These are phyloP conservation scores for Aspidapion aeneum DNA, from an alignment of 2,888 invertebrate species.

Conservation along the genomic window DNA sequence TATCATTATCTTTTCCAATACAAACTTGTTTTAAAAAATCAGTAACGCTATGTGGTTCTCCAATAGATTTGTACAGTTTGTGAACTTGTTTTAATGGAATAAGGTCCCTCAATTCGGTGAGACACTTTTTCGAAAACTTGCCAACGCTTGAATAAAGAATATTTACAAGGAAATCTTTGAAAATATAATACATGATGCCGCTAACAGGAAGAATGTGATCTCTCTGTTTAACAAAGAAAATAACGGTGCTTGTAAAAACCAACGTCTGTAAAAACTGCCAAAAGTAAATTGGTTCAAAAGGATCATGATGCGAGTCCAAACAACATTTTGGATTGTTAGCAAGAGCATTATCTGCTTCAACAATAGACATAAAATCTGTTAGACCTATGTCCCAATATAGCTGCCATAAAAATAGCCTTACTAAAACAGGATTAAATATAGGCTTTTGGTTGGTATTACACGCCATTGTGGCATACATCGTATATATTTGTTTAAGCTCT, in stretches of 20 bases:
- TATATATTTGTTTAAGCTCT: constrained; percentile 52
- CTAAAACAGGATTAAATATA: constrained; percentile 41
- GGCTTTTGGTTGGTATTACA: constrained; percentile 41
- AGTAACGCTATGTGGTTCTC: constrained; percentile 36
- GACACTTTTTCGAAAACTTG: constrained; percentile 37
- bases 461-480: constrained; percentile 52
- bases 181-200: constrained; percentile 53
- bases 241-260: constrained; percentile 44
- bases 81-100: constrained; percentile 36
- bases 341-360: constrained; percentile 52
- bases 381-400: constrained; percentile 52
- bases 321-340: constrained; percentile 51
- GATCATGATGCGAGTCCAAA: constrained; percentile 50
- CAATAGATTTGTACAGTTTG: constrained; percentile 34
- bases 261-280: constrained; percentile 60
- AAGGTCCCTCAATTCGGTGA: constrained; percentile 34
- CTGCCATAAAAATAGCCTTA: constrained; percentile 58
- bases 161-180: constrained; percentile 52
- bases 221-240: constrained; percentile 44
- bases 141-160: constrained; percentile 49
- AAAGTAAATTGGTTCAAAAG: constrained; percentile 59
- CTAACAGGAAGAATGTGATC: constrained; percentile 40
- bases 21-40: constrained; percentile 29
- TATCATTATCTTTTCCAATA: constrained; percentile 22
- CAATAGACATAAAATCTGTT: constrained; percentile 49